Percentiles rank a stretch among this genome's conserved stretches.
Conservation (phyloP, 2,888 invertebrate species). For the Clunio marinus region DNA sequence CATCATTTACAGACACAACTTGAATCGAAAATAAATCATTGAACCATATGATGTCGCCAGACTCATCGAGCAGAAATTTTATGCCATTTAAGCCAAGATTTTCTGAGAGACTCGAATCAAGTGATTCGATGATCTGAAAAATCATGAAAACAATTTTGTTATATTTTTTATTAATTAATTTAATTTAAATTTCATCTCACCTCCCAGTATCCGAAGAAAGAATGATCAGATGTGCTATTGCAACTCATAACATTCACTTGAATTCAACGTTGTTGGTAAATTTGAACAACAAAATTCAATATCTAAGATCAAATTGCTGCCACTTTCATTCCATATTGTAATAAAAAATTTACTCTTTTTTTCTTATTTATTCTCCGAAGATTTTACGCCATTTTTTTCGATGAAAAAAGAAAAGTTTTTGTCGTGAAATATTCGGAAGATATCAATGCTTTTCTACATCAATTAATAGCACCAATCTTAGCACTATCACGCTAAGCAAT, state of each 20-base stretch:
- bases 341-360: too few species aligned
- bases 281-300: not conserved
- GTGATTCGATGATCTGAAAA: constrained; percentile 43
- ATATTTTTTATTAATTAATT: constrained; percentile 6
- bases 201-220: constrained; percentile 57
- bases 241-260: constrained; percentile 10
- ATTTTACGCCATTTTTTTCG: too few species aligned
- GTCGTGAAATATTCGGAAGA: not conserved
- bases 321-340: too few species aligned
- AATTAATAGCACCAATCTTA: not conserved
- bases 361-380: too few species aligned
- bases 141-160: constrained; percentile 41
- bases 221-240: constrained; percentile 45
- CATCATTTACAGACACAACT: constrained; percentile 12
- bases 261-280: not conserved
- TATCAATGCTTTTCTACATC: not conserved
- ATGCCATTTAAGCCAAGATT: constrained; percentile 52
- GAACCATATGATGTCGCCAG: constrained; percentile 61
- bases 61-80: constrained; percentile 55
- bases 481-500: not conserved
- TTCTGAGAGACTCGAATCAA: constrained; percentile 51
- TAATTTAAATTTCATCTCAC: constrained; percentile 45
- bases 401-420: too few species aligned
- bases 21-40: constrained; percentile 49
- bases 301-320: too few species aligned